Evolutionary conservation across 2,888 invertebrate species (phyloP), one percentile per base, ranked within the genome.

Genomic region (Caradrina kadenii): DNA sequence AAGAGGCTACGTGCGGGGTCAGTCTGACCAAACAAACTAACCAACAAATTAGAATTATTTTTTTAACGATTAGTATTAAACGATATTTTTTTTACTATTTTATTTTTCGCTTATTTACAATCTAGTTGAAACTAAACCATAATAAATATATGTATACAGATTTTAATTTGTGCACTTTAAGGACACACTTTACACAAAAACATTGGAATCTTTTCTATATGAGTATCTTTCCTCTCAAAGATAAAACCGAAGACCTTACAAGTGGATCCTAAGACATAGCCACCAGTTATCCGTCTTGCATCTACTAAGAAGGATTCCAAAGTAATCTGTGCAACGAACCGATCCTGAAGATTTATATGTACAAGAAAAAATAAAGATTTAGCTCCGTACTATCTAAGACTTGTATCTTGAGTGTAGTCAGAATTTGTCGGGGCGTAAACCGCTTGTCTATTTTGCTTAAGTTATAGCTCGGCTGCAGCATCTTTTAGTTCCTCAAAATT

Each of bases 281-380:
- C 56, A 72, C 59, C 70, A 79, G 82, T 84, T 88, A 87, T 88
- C 86, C 80, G 69, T 82, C 84, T 82, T 84, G 84, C 86, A 88
- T 88, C 87, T 86, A 77, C 86, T 86, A 86, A 86, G 87, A 86
- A 80, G 86, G 81, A 81, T 81, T 76, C 73, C 63, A 59, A 73
- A 80, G 87, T 85, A 87, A 87, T 87, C 85, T 85, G 85, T 79
- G 85, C 86, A 81, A 70, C 81, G 86, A 80, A 84, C 86, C 79
- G 84, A 69, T 78, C 60, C 45, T 21, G 42, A 63, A 82, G 82
- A 86, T 86, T 86, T 86, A 81, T 85, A 76, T 77, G 80, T 76
- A 73, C 74, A 73, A 75, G 69, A 76, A 79, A 80, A 81, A 83
- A 81, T 79, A 81, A 76, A 78, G 80, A 70, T 75, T 81, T 60